phyloP scores from a whole-genome alignment of 2,888 invertebrate species.

The Listrodromus nycthemerus region DNA sequence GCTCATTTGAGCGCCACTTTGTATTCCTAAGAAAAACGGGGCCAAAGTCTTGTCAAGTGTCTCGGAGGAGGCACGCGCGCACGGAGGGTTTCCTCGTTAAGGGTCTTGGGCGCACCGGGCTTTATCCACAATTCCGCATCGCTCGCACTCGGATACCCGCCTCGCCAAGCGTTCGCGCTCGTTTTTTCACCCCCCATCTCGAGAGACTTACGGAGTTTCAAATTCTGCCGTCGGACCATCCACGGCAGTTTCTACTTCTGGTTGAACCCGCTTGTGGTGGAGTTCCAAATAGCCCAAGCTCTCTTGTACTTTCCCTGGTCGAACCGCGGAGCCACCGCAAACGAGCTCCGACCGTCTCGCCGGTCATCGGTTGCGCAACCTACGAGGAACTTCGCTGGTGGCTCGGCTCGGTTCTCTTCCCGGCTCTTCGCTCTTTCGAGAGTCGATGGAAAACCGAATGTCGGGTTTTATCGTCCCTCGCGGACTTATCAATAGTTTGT shows the following conservation, averaged over 20 bases:
- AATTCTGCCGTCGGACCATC: constrained; percentile 36
- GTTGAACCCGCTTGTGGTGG: constrained; percentile 38
- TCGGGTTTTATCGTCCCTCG: background rate
- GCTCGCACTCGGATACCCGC: constrained; percentile 1
- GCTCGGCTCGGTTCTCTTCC: background rate
- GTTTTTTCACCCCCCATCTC: constrained; percentile 9
- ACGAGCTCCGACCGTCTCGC: background rate
- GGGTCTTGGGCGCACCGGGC: constrained; percentile 58
- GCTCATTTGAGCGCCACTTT: constrained; percentile 67
- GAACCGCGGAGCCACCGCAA: background rate
- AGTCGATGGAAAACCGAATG: background rate
- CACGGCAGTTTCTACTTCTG: constrained; percentile 52
- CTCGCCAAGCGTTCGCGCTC: background rate
- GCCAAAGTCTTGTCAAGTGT: constrained; percentile 71
- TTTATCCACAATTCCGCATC: constrained; percentile 59
- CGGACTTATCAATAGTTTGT: background rate
- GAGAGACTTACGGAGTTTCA: constrained; percentile 24
- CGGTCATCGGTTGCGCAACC: background rate
- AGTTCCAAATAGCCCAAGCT: background rate
- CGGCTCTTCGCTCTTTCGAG: background rate
- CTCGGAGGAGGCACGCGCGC: constrained; percentile 59
- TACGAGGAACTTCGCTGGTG: background rate
- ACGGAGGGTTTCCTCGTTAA: constrained; percentile 66
- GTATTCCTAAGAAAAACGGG: constrained; percentile 67
- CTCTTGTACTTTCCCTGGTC: background rate